Conservation (phyloP, 2,888 invertebrate species). For the Caenorhabditis sp. region DNA sequence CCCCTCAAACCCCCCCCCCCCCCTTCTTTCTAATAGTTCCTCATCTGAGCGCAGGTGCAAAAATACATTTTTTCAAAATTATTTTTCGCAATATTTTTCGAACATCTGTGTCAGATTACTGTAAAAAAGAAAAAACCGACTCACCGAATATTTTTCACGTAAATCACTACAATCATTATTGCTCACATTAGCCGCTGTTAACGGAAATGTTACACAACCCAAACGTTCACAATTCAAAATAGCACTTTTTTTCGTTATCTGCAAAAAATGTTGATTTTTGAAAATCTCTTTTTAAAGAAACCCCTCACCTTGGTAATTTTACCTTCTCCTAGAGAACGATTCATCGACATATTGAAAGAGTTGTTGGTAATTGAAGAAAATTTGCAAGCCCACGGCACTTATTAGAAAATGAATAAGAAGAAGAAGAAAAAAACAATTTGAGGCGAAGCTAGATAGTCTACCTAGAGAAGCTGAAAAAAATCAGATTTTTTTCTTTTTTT, state of each 20-base stretch:
- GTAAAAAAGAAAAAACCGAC: not conserved
- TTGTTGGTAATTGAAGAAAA: not conserved
- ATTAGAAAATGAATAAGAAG: not conserved
- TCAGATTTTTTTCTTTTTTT: not conserved
- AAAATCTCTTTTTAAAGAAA: not conserved
- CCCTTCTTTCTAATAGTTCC: no score
- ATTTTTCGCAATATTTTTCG: no score
- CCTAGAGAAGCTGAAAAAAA: slow-evolving; percentile 4
- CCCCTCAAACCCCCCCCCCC: no score
- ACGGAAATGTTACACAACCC: slow-evolving; percentile 48
- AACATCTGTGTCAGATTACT: no score
- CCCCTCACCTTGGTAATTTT: slow-evolving; percentile 2
- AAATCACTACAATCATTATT: slow-evolving; percentile 42
- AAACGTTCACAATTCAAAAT: slow-evolving; percentile 23
- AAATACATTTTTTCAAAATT: no score
- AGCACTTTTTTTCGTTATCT: not conserved
- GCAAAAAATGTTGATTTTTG: not conserved
- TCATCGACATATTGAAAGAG: slow-evolving; percentile 11
- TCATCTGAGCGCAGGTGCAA: no score
- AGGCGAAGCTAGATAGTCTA: not conserved
- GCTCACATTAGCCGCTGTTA: slow-evolving; percentile 38
- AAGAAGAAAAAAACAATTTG: no score
- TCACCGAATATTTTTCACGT: slow-evolving; percentile 46
- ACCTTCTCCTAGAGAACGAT: slow-evolving; percentile 12
- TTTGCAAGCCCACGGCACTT: not conserved